Conservation (phyloP, 2,113 vertebrate genomes). For the Macroglossus sobrinus region DNA sequence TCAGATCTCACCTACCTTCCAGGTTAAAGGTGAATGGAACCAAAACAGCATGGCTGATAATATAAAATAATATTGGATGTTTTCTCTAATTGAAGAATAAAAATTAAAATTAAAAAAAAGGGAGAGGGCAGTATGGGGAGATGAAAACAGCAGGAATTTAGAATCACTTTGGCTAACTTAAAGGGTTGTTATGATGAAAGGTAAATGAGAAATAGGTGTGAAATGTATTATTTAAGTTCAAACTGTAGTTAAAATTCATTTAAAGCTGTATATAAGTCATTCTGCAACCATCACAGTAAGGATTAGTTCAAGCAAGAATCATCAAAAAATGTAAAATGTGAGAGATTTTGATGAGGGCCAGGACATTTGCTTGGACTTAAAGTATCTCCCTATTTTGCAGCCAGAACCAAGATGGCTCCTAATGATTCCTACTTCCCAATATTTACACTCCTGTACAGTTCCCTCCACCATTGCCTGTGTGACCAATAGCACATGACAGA, state of each 20-base stretch:
- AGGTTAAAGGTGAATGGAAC: not conserved
- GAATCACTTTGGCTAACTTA: not conserved
- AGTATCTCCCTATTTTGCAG: not conserved
- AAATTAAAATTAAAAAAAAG: not conserved
- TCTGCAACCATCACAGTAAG: not conserved
- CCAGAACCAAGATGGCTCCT: not conserved
- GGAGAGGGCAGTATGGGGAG: not conserved
- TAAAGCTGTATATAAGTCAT: not conserved
- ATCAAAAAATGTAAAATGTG: not conserved
- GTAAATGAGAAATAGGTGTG: not conserved
- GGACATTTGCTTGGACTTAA: not conserved
- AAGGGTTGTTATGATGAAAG: not conserved
- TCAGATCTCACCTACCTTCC: not conserved
- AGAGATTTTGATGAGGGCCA: not conserved
- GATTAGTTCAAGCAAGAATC: not conserved
- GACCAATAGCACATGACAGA: not conserved
- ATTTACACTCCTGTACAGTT: not conserved
- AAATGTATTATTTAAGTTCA: not conserved
- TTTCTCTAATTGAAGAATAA: too few species aligned
- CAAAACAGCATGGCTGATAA: not conserved
- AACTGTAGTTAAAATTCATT: not conserved
- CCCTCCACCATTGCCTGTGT: not conserved
- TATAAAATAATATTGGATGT: too few species aligned
- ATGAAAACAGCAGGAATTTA: not conserved
- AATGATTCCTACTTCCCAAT: not conserved